Conservation (phyloP, 2,113 vertebrate species). For the Hipposideros armiger region DNA sequence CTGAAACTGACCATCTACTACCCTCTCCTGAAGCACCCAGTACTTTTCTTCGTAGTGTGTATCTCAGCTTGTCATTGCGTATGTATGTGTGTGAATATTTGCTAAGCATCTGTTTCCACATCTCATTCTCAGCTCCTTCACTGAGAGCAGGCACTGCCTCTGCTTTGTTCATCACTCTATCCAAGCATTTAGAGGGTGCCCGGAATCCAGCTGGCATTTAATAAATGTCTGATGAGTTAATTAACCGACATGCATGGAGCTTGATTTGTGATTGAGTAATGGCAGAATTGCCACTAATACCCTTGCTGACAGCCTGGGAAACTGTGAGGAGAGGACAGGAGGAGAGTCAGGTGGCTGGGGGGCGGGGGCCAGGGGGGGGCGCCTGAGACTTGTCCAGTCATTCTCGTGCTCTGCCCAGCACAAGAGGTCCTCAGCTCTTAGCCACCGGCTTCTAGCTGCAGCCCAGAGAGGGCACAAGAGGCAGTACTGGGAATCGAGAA, state of each 20-base stretch:
- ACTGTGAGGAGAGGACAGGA: not conserved
- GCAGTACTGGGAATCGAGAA: not conserved
- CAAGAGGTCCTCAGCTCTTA: not conserved
- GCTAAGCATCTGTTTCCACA: not conserved
- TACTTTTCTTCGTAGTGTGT: not conserved
- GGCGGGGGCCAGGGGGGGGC: not conserved
- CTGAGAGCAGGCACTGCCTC: not conserved
- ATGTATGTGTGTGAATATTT: not conserved
- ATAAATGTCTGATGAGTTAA: not conserved
- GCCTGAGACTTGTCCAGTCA: rapidly evolving
- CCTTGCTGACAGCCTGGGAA: not conserved
- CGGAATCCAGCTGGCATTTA: not conserved
- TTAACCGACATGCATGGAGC: not conserved
- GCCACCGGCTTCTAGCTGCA: not conserved
- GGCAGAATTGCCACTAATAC: not conserved
- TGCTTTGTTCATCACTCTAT: no score
- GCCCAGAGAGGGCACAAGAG: not conserved
- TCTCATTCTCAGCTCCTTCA: not conserved
- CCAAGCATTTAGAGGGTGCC: not conserved
- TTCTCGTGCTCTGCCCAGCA: not conserved
- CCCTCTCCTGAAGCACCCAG: not conserved
- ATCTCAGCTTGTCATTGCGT: not conserved
- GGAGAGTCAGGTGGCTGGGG: not conserved
- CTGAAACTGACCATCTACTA: not conserved
- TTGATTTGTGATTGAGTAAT: not conserved